These are phyloP conservation scores for Triplophysa siluroides DNA, from an alignment of 2,113 vertebrate genomes.

Conservation along the genomic window DNA sequence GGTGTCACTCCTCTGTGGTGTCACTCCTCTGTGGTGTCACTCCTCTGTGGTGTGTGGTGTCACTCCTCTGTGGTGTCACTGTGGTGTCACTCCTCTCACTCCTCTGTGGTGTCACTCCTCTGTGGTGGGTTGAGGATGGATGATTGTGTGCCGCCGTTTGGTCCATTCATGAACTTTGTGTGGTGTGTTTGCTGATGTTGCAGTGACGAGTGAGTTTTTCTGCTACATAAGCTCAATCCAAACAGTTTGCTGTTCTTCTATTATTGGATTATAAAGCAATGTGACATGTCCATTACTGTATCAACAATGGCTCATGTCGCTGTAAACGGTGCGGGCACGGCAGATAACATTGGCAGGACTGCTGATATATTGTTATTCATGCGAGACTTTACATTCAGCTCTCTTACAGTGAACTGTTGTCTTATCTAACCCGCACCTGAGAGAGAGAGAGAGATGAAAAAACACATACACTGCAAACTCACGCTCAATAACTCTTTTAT, in stretches of 20 bases:
- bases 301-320: constrained; percentile 37
- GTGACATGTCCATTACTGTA: constrained; percentile 54
- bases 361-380: background rate
- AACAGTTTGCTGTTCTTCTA: constrained; percentile 33
- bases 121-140: background rate
- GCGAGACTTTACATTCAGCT: background rate
- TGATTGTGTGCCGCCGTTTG: background rate
- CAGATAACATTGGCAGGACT: constrained; percentile 36
- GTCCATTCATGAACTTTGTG: background rate
- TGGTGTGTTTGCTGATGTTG: background rate
- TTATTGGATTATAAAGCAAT: constrained; percentile 58
- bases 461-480: background rate
- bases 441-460: background rate
- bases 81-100: no score
- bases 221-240: constrained; percentile 39
- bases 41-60: no score
- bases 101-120: no score
- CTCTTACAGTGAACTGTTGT: background rate
- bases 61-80: no score
- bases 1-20: no score
- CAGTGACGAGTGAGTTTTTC: constrained; percentile 23
- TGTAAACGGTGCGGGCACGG: constrained; percentile 39
- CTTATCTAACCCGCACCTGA: background rate
- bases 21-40: no score
- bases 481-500: background rate